Evolutionary conservation across 2,113 vertebrate species (phyloP).

Genomic region (Okapia johnstoni): DNA sequence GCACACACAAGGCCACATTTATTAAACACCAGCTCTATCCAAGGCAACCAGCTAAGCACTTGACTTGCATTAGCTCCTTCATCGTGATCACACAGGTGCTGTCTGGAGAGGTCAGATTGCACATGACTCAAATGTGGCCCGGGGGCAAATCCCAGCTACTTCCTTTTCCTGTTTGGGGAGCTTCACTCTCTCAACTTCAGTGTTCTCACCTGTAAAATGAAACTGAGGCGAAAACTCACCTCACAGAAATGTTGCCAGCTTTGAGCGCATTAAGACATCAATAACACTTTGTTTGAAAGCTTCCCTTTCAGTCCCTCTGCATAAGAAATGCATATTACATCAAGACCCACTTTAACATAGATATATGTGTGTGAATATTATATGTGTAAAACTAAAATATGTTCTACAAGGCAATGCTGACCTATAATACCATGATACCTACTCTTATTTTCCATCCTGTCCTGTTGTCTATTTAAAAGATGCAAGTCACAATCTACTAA

Average conservation of each 20-base stretch:
- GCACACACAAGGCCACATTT: not conserved
- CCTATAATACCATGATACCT: no score
- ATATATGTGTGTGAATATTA: no score
- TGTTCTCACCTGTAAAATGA: not conserved
- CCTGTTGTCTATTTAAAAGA: not conserved
- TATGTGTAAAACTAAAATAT: not conserved
- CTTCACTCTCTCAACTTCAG: not conserved
- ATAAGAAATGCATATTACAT: not conserved
- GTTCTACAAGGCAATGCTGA: no score
- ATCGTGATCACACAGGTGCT: not conserved
- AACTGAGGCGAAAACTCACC: not conserved
- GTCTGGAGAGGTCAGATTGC: not conserved
- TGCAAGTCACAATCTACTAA: not conserved
- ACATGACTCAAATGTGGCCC: rapidly evolving
- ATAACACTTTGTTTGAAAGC: not conserved
- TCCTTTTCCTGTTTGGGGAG: not conserved
- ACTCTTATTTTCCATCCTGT: not conserved
- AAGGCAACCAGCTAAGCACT: not conserved
- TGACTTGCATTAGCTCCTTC: not conserved
- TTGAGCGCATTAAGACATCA: rapidly evolving
- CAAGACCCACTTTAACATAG: not conserved
- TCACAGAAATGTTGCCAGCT: not conserved
- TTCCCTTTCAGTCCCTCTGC: not conserved
- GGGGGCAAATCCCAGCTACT: not conserved
- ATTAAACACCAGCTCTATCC: not conserved